These are phyloP conservation scores for Thereva unica DNA, from an alignment of 2,888 invertebrate species.

Conservation along the genomic window DNA sequence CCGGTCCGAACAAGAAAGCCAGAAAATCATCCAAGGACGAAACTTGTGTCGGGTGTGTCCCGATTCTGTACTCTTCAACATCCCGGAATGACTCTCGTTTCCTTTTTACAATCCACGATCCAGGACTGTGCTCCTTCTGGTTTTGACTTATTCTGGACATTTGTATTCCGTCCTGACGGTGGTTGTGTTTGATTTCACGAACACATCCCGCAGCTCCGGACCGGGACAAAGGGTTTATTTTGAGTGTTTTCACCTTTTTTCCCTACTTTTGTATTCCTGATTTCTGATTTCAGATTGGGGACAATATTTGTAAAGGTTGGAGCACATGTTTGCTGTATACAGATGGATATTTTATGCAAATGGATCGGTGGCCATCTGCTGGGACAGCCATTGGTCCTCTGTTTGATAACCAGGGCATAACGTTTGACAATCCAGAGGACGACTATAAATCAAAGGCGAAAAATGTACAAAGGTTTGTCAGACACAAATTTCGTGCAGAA, in stretches of 20 bases:
- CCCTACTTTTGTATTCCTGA: slow-evolving; percentile 30
- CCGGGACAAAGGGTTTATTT: slow-evolving; percentile 21
- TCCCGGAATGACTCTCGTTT: slow-evolving; percentile 20
- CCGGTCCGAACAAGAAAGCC: background rate
- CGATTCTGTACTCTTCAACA: background rate
- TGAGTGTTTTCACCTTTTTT: slow-evolving; percentile 36
- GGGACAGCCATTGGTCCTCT: slow-evolving; percentile 4
- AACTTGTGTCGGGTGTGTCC: slow-evolving; percentile 5
- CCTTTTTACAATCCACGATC: slow-evolving; percentile 25
- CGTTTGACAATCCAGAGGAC: slow-evolving; percentile 24
- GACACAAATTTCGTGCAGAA: slow-evolving; percentile 13
- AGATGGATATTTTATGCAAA: slow-evolving; percentile 37
- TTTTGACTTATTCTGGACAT: slow-evolving; percentile 36
- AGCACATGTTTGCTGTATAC: slow-evolving; percentile 33
- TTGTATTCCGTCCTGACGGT: slow-evolving; percentile 35
- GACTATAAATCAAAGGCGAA: slow-evolving; percentile 22
- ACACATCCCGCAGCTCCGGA: slow-evolving; percentile 19
- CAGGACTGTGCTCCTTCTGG: slow-evolving; percentile 16
- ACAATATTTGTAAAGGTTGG: slow-evolving; percentile 30
- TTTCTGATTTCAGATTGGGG: slow-evolving; percentile 30
- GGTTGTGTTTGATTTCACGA: slow-evolving; percentile 36
- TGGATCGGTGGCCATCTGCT: slow-evolving; percentile 24
- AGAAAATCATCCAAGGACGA: background rate
- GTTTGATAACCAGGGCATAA: slow-evolving; percentile 25
- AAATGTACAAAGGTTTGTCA: slow-evolving; percentile 19